Evolutionary conservation across 2,888 invertebrate species (phyloP).

Genomic region (Lepetodrilus schrolli): DNA sequence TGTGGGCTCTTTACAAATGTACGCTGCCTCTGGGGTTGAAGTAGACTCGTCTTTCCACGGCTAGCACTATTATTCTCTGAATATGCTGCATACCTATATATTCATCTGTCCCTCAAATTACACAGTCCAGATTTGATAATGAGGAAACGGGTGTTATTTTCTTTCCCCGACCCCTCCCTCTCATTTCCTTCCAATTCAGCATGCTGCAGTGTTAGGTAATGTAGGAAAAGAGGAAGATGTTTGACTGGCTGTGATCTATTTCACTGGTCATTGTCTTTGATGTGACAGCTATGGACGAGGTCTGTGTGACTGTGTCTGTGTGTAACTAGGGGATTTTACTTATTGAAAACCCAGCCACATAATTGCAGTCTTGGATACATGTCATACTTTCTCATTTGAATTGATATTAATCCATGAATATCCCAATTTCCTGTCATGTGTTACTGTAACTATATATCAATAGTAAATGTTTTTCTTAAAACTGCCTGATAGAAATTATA

Average conservation of each 20-base stretch:
- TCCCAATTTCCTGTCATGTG: no score
- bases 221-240: constrained; percentile 12
- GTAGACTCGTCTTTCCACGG: no score
- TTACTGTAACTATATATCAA: no score
- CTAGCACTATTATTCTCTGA: no score
- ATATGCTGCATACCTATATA: not conserved
- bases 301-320: not conserved
- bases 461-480: no score
- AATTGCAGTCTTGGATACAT: constrained; percentile 13
- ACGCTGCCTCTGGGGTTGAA: not conserved
- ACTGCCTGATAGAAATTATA: no score
- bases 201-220: constrained; percentile 11
- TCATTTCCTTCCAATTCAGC: constrained; percentile 14
- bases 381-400: not conserved
- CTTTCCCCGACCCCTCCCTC: not conserved
- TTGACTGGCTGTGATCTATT: not conserved
- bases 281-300: not conserved
- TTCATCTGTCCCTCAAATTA: not conserved
- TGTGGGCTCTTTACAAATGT: constrained; percentile 11
- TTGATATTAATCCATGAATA: no score
- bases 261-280: not conserved
- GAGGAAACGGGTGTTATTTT: not conserved
- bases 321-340: not conserved
- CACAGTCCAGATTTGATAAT: not conserved
- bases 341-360: not conserved